phyloP scores from a whole-genome alignment of 2,113 vertebrate species.

The Ochotona curzoniae region DNA sequence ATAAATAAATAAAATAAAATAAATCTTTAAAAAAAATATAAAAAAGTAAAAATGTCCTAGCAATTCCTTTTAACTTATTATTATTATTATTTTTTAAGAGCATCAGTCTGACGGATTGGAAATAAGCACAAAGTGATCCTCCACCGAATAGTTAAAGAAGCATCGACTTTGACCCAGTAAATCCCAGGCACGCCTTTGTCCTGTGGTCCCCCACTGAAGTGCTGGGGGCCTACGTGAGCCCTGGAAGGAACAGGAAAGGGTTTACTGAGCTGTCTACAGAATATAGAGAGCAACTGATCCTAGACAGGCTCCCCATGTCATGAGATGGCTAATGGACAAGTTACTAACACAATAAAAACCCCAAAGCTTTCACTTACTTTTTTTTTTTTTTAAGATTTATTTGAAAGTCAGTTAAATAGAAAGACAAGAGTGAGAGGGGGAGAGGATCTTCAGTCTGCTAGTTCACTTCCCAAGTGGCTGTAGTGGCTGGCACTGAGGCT shows the following conservation, averaged over 20 bases:
- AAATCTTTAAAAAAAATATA: too few relatives aligned
- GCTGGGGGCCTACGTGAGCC: neutral
- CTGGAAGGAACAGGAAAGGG: neutral
- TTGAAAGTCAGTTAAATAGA: too few relatives aligned
- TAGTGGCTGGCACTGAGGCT: too few relatives aligned
- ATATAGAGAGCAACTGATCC: neutral
- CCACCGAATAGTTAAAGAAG: neutral
- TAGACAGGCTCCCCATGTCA: neutral
- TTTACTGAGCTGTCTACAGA: neutral
- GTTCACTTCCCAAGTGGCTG: too few relatives aligned
- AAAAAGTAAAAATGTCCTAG: neutral
- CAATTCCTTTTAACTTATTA: slow-evolving; percentile 15
- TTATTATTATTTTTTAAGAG: neutral
- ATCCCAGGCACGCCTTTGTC: neutral
- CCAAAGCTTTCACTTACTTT: neutral
- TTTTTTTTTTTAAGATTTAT: neutral
- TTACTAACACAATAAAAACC: neutral
- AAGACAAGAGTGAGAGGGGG: too few relatives aligned
- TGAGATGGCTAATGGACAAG: neutral
- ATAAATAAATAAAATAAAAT: too few relatives aligned
- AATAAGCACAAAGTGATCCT: neutral
- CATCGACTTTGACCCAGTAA: neutral
- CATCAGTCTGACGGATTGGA: neutral
- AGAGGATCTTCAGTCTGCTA: too few relatives aligned
- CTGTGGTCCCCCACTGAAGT: neutral